Base-by-base conservation (phyloP, 2,113 vertebrate species). In the Oreochromis niloticus region DNA sequence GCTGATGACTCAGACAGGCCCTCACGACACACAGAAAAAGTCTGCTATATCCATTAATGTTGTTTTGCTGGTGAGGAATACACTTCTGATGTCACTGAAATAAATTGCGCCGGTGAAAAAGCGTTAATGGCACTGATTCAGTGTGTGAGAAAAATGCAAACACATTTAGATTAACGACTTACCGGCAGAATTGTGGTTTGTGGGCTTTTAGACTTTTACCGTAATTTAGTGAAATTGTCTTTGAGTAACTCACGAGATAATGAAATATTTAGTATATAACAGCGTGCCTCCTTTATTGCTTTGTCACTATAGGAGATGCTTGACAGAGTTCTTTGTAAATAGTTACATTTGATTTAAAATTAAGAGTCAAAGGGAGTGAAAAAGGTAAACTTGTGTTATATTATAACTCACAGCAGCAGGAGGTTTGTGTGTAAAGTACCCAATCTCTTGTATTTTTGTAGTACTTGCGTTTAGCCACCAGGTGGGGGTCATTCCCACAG, bases 391-490 rank as follows among this genome's bases (percentile, higher is more conserved):
- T 52, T 5, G n/a, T 10, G 32, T 7, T 43, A 36, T 56, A 59
- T 19, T 57, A 32, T 36, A 22, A 27, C 27, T 27, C 27, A 4
- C 27, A 27, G 27, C 27, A 16, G 41, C 17, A 6, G 17, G 14
- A 63, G 39, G n/a, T 16, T 78, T 57, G 10, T 52, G 39, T 32
- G 5, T 41, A 43, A 55, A 34, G 6, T 50, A 27, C 5, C 2
- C 39, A 3, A 7, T 55, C 12, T 6, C 10, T 30, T 84, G 4
- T 88, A 13, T 90, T 87, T 90, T 83, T 93, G 91, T 87, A 90
- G 73, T 94, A 10, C 66, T 22, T 13, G 2, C 6, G 1, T 90
- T 36, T 39, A 17, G 56, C 92, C 92, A 94, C 89, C 48, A 91
- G 93, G 66, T 83, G 91, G 92, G 12, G 56, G 59, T 87, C 82